Conservation (phyloP, 2,113 vertebrate species). For the Phrynosoma platyrhinos region DNA sequence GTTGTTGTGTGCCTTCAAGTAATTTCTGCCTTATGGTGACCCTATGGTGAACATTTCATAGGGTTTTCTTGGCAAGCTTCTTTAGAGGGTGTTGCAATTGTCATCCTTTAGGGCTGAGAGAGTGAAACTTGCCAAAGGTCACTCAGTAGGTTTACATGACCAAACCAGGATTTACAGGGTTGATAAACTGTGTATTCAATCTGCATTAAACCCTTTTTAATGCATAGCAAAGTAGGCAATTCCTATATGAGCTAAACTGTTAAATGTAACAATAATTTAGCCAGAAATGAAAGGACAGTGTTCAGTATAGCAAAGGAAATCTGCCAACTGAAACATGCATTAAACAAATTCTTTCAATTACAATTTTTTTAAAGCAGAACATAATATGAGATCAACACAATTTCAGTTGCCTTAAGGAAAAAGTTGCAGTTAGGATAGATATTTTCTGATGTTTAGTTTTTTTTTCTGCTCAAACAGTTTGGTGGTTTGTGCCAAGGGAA, state of each 20-base stretch:
- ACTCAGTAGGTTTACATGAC: neutral
- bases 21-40: too few relatives aligned
- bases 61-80: too few relatives aligned
- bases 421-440: slow-evolving; percentile 51
- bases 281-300: neutral
- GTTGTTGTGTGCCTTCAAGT: too few relatives aligned
- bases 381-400: neutral
- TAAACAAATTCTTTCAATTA: neutral
- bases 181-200: neutral
- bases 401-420: accelerated
- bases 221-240: neutral
- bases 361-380: slow-evolving; percentile 19
- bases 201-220: neutral
- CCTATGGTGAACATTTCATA: too few relatives aligned
- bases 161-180: too few relatives aligned
- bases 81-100: too few relatives aligned
- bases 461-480: neutral
- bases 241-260: neutral
- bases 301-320: neutral
- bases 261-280: neutral
- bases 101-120: too few relatives aligned
- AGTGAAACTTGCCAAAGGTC: too few relatives aligned
- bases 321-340: neutral
- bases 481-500: slow-evolving; percentile 47
- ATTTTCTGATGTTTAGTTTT: slow-evolving; percentile 29